phyloP scores from a whole-genome alignment of 2,888 invertebrate species.

The Metopia argyrocephala region DNA sequence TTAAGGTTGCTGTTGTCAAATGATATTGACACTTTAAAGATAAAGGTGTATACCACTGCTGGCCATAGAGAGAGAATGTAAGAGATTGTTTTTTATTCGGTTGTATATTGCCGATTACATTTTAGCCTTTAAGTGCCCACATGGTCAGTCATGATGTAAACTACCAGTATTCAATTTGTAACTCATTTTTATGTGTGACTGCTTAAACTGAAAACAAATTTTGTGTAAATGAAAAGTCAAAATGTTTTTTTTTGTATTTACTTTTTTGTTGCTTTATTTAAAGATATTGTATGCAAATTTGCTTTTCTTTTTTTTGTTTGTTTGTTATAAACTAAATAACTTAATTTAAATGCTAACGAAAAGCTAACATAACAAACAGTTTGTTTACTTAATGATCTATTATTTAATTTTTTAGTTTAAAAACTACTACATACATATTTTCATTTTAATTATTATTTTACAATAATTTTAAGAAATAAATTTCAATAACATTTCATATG shows the following conservation, averaged over 20 bases:
- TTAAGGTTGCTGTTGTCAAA: too few species aligned
- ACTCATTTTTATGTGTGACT: too few species aligned
- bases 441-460: not conserved
- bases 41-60: too few species aligned
- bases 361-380: slow-evolving; percentile 59
- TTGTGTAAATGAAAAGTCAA: too few species aligned
- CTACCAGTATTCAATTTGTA: too few species aligned
- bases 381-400: slow-evolving; percentile 12
- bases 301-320: slow-evolving; percentile 16
- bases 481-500: slow-evolving; percentile 49
- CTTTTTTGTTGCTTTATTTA: too few species aligned
- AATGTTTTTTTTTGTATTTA: too few species aligned
- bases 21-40: too few species aligned
- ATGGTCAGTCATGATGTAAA: not conserved
- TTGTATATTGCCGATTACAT: too few species aligned
- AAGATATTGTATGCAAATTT: not conserved
- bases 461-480: slow-evolving; percentile 17
- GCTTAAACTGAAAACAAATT: too few species aligned
- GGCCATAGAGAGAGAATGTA: too few species aligned
- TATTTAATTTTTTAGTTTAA: not conserved
- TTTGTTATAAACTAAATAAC: not conserved
- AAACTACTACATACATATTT: not conserved
- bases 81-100: too few species aligned
- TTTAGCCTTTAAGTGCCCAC: not conserved
- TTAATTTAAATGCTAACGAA: slow-evolving; percentile 43